phyloP scores from a whole-genome alignment of 2,888 invertebrate species.

The Brenthis ino region DNA sequence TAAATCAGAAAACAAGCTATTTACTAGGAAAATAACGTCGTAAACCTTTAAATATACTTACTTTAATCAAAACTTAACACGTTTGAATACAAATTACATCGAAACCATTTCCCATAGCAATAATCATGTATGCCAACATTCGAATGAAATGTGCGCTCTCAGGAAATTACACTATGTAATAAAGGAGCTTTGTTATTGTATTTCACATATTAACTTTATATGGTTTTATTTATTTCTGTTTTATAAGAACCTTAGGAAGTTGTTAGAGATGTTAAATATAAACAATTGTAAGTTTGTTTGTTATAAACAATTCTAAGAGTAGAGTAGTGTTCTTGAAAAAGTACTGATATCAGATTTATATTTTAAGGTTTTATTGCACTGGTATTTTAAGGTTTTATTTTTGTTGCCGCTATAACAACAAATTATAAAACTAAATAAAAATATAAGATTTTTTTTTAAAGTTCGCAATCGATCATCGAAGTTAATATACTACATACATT shows the following conservation, averaged over 20 bases:
- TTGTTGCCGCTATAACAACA: too few species aligned
- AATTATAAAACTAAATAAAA: too few species aligned
- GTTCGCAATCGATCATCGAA: too few species aligned
- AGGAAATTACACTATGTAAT: conserved; percentile 79
- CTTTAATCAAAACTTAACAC: conserved; percentile 31
- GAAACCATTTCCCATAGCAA: conserved; percentile 24
- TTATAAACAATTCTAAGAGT: too few species aligned
- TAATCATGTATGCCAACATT: conserved; percentile 38
- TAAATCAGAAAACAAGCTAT: background rate
- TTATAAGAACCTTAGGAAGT: background rate
- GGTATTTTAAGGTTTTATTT: too few species aligned
- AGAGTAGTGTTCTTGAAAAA: too few species aligned
- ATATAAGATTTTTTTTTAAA: too few species aligned
- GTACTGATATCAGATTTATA: too few species aligned
- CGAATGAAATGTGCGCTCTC: conserved; percentile 65
- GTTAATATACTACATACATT: too few species aligned
- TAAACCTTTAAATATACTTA: conserved; percentile 13
- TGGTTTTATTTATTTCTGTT: background rate
- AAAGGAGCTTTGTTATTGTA: conserved; percentile 33
- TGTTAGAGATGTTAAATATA: background rate
- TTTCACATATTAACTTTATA: conserved; percentile 4
- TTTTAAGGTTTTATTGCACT: too few species aligned
- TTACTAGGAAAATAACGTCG: conserved; percentile 15
- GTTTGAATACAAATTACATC: conserved; percentile 21
- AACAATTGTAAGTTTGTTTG: too few species aligned